Base-by-base conservation (phyloP, 2,888 invertebrate species). In the Sphaerophoria taeniata region DNA sequence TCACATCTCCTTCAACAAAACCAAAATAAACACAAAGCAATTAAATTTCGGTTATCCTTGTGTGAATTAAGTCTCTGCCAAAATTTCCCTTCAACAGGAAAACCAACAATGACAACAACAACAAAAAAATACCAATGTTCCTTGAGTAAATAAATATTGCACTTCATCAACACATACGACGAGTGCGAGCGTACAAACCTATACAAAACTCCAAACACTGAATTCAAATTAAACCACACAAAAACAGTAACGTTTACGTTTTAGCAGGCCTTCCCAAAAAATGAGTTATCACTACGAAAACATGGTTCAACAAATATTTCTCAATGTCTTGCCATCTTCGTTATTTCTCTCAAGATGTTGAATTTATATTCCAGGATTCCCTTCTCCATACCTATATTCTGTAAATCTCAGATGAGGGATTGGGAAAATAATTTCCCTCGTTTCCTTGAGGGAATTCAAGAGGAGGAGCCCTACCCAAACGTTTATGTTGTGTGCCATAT, bases 341-440 rank as follows among this genome's bases (percentile, higher is more conserved):
- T 16, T 47, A 16, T 31, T 9, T 63, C 49, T 61, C 34, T 49
- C 47, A 9, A 45, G 45, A 60, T 69, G 60, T 16, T 58, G 24
- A 24, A 67, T 53, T 4, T 43, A 43, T 5, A 45, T 53, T 12
- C 14, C 16, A 9, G 6, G 11, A 49, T 16, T 31, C 31, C 24
- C 53, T 4, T 12, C 31, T 2, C 53, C 31, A 24, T 3, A 6
- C n/a, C 4, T 63, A 6, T 33, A 3, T 55, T 33, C 2, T 14
- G 1, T n/a, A 43, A 60, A 39, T 67, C 24, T 33, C 65, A 49
- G 36, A 51, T 51, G 65, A 51, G 65, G 67, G 67, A 33, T 53
- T 53, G 67, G 39, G 67, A 24, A 67, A 67, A 67, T 53, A 53
- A 67, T 67, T 67, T 53, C 67, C 53, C 39, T 67, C 53, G 67